Evolutionary conservation across 2,888 invertebrate genomes (phyloP).

Genomic region (Theretra japonica): DNA sequence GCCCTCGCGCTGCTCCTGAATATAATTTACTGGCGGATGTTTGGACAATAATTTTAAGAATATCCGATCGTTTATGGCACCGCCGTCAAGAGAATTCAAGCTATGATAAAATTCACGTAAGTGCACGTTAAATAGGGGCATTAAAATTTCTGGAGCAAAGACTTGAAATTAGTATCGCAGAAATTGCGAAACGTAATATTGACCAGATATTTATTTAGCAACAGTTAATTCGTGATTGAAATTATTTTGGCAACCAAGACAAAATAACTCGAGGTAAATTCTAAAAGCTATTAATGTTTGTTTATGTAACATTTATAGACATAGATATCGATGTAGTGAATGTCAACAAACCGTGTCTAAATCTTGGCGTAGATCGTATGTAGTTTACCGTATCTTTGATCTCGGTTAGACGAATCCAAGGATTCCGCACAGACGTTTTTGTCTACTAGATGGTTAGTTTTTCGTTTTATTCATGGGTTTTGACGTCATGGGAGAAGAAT

Average conservation of each 20-base stretch:
- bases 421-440: not conserved
- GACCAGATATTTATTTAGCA: not conserved
- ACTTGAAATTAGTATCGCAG: not conserved
- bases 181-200: not conserved
- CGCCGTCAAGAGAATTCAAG: conserved; percentile 35
- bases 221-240: not conserved
- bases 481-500: no score
- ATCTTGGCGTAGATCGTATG: conserved; percentile 4
- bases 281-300: not conserved
- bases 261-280: not conserved
- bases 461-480: no score
- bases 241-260: not conserved
- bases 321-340: not conserved
- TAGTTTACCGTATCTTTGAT: not conserved
- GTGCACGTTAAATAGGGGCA: not conserved
- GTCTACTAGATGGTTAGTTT: not conserved
- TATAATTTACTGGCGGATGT: conserved; percentile 72
- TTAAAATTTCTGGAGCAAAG: not conserved
- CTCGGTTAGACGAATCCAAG: not conserved
- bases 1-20: conserved; percentile 54
- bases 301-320: conserved; percentile 7
- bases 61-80: conserved; percentile 53
- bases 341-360: not conserved
- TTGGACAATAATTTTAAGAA: conserved; percentile 67
- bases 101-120: conserved; percentile 32